Evolutionary conservation across 1,140 invertebrate genomes (phyloP), one percentile per base, ranked within the genome.

Genomic region (Charaxes varanes): DNA sequence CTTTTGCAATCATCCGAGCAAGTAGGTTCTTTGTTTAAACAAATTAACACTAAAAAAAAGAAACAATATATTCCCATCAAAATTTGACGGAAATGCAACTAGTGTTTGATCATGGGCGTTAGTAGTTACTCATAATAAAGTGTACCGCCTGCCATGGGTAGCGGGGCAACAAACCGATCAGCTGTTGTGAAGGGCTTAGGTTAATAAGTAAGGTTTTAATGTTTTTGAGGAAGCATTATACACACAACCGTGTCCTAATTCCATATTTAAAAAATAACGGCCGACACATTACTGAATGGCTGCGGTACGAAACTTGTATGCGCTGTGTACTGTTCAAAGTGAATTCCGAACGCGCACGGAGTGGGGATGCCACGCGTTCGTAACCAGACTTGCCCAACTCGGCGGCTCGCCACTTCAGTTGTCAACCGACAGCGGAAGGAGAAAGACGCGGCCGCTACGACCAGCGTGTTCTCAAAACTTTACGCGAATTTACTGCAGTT

Each of bases 401-500:
- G 42, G 28, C 40, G 42, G 31, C 8, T 38, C 15, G 28, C 28
- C 35, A 28, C 13, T 35, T 64, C 64, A 83, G 78, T 83, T 77
- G 76, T 78, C 78, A 77, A 50, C 40, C 46, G 69, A 72, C 76
- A 72, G 64, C 67, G 44, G 10, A 31, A 34, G 48, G 74, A 72
- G 78, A 83, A 83, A 80, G 78, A 80, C 76, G 76, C 72, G 63
- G 60, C 47, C 64, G 43, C 27, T 46, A 22, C 32, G 56, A 53
- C 51, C 65, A 41, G 65, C 70, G 76, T 80, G 76, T 82, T 80
- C 76, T 79, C 72, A 53, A 62, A 78, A 78, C 64, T 78, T 77
- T 61, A 65, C 74, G 71, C 71, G 71, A 77, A 67, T 67, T 63
- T 69, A 65, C 60, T 64, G 61, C 61, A 71, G 63, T 66, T 56